Evolutionary conservation across 2,797 vertebrate genomes (phyloP).

Genomic region (Syngnathus acus): DNA sequence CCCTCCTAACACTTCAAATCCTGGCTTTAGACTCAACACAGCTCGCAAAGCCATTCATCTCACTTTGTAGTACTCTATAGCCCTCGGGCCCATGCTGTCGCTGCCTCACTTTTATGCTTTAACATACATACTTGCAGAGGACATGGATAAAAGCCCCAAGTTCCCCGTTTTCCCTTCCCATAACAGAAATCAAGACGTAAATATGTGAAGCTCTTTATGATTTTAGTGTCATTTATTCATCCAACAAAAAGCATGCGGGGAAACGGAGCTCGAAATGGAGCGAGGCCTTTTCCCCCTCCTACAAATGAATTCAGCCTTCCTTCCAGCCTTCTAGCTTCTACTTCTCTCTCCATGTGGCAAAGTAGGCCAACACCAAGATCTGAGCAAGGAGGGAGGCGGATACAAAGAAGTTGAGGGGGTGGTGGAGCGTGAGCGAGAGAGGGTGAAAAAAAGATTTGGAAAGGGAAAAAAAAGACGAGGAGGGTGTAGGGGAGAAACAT

Average conservation of each 20-base stretch:
- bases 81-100: constrained; percentile 18
- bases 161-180: constrained; percentile 19
- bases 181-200: constrained; percentile 30
- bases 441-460: constrained; percentile 29
- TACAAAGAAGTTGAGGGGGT: constrained; percentile 16
- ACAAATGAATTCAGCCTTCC: constrained; percentile 63
- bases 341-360: constrained; percentile 64
- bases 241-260: constrained; percentile 15
- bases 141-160: neutral
- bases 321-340: constrained; percentile 33
- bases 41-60: too few relatives aligned
- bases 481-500: constrained; percentile 24
- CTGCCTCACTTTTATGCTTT: constrained; percentile 11
- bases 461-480: constrained; percentile 20
- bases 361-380: constrained; percentile 64
- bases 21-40: too few relatives aligned
- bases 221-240: constrained; percentile 16
- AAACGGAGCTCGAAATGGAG: constrained; percentile 66
- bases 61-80: too few relatives aligned
- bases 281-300: constrained; percentile 38
- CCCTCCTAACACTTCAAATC: too few relatives aligned
- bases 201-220: constrained; percentile 17
- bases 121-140: neutral
- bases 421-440: constrained; percentile 13
- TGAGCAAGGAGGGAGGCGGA: constrained; percentile 26